A percentile compares a stretch with the other conserved stretches of the same genome.
Evolutionary conservation across 2,888 invertebrate genomes (phyloP).

Genomic region (Meteorus colon): DNA sequence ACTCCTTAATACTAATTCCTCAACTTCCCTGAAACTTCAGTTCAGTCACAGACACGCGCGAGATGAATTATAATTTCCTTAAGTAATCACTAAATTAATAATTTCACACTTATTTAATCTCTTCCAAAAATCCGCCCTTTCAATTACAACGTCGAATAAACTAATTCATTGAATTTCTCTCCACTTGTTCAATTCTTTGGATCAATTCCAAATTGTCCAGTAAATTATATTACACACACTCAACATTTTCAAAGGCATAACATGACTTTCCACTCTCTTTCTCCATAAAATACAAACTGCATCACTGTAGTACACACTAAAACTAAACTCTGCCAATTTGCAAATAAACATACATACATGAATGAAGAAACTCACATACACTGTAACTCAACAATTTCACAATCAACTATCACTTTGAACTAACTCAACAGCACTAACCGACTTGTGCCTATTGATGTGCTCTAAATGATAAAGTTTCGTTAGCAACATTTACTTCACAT

Average conservation of each 20-base stretch:
- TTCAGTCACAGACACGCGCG: neutral
- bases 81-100: neutral
- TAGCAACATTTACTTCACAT: too few species aligned
- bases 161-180: too few species aligned
- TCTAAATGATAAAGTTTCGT: too few species aligned
- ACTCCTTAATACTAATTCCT: too few species aligned
- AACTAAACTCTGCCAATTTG: neutral
- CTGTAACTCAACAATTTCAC: neutral
- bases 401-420: neutral
- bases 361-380: neutral
- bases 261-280: slow-evolving; percentile 11
- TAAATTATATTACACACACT: neutral
- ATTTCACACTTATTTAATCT: slow-evolving; percentile 2
- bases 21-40: too few species aligned
- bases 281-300: neutral
- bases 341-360: neutral
- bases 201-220: neutral
- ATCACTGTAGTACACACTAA: neutral
- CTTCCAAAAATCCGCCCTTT: neutral
- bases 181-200: neutral
- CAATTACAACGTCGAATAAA: too few species aligned
- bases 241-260: neutral
- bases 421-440: neutral
- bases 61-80: slow-evolving; percentile 38
- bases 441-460: too few species aligned